Conservation (phyloP, 2,888 invertebrate species). For the Lithophane ornitopus region DNA sequence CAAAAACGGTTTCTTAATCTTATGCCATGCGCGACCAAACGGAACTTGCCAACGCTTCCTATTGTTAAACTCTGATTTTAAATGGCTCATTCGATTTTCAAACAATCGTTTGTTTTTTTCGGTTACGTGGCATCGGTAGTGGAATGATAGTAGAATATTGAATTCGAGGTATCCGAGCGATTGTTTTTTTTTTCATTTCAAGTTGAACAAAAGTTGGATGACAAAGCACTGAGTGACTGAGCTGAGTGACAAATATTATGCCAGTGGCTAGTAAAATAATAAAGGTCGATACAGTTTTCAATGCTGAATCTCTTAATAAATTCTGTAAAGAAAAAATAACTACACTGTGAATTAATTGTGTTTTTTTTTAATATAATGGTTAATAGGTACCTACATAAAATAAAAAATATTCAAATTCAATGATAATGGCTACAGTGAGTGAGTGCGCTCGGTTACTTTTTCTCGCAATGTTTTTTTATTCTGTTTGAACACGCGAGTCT, state of each 20-base stretch:
- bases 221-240: constrained; percentile 3
- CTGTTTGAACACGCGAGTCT: constrained; percentile 8
- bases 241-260: constrained; percentile 1
- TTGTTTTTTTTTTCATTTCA: constrained; percentile 8
- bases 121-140: constrained; percentile 17
- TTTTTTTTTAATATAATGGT: no score
- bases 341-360: constrained; percentile 9
- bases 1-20: constrained; percentile 82
- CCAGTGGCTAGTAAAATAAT: constrained; percentile 1
- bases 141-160: constrained; percentile 31
- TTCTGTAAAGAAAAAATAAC: background rate
- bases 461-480: constrained; percentile 45
- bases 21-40: constrained; percentile 80
- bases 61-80: constrained; percentile 70
- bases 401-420: constrained; percentile 50
- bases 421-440: constrained; percentile 17
- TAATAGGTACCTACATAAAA: no score
- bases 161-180: constrained; percentile 18
- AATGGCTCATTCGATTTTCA: constrained; percentile 62
- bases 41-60: constrained; percentile 82
- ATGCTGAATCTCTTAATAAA: constrained; percentile 4
- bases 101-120: constrained; percentile 49
- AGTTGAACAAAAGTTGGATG: background rate
- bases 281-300: background rate
- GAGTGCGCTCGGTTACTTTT: constrained; percentile 17